These are phyloP conservation scores for Virgularia gustaviana DNA, from an alignment of 92 coral and sea anemone species.

Conservation along the genomic window DNA sequence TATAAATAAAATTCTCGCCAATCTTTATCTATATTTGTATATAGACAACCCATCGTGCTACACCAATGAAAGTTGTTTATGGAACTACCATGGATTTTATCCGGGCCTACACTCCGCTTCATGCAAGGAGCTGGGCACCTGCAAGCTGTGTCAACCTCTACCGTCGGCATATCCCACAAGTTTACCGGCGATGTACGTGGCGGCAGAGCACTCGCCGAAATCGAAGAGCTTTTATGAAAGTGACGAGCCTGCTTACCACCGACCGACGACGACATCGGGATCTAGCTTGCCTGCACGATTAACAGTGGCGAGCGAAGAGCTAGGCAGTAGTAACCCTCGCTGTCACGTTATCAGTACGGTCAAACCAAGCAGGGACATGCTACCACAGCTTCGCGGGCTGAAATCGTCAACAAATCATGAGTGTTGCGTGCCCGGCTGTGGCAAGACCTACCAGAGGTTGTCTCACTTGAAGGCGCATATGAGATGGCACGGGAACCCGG, in stretches of 20 bases:
- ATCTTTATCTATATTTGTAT: too few species aligned
- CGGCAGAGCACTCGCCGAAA: not conserved
- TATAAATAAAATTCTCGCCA: too few species aligned
- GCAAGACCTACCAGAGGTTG: not conserved
- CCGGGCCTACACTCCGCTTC: not conserved
- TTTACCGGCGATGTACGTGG: not conserved
- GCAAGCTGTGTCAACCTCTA: not conserved
- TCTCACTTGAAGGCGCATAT: slow-evolving; percentile 2
- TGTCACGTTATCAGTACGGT: not conserved
- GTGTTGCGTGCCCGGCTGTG: not conserved
- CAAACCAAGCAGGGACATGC: not conserved
- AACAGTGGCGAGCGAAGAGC: not conserved
- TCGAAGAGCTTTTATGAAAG: not conserved
- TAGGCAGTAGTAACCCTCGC: too few species aligned
- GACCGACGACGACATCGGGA: not conserved
- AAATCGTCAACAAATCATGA: not conserved
- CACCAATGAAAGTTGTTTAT: too few species aligned
- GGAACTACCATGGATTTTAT: too few species aligned
- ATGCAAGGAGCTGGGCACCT: not conserved
- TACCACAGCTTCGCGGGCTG: not conserved
- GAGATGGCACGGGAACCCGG: slow-evolving; percentile 7
- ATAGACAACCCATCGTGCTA: too few species aligned
- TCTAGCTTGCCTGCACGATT: too few species aligned
- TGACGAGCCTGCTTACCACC: not conserved
- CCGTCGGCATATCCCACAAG: not conserved